These are phyloP conservation scores for Dinocampus coccinellae DNA, from an alignment of 2,888 invertebrate genomes.

Conservation along the genomic window DNA sequence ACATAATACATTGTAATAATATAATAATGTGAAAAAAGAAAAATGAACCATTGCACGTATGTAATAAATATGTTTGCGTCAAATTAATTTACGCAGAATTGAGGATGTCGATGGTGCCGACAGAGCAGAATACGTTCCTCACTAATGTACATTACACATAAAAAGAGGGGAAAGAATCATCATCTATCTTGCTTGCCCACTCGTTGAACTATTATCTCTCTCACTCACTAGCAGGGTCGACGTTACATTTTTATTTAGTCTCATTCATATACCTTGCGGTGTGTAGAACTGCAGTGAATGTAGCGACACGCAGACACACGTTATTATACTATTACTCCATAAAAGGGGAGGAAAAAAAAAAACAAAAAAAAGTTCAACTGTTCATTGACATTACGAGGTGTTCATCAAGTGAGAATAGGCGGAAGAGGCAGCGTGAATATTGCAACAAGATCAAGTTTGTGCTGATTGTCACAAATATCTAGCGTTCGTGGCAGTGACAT, in stretches of 20 bases:
- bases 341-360: background rate
- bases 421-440: background rate
- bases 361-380: background rate
- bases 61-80: too few relatives aligned
- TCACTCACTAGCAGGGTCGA: constrained; percentile 15
- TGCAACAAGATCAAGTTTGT: background rate
- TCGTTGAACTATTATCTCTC: background rate
- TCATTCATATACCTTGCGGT: constrained; percentile 8
- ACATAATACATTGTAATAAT: too few relatives aligned
- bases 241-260: constrained; percentile 22
- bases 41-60: too few relatives aligned
- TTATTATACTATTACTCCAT: too few relatives aligned
- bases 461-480: background rate
- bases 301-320: background rate
- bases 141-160: background rate
- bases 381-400: background rate
- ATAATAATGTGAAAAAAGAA: too few relatives aligned
- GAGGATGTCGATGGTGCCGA: constrained; percentile 8
- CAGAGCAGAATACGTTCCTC: constrained; percentile 4
- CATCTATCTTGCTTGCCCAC: constrained; percentile 4
- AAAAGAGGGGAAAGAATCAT: constrained; percentile 1
- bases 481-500: constrained; percentile 14
- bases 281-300: constrained; percentile 12
- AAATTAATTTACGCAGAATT: too few relatives aligned
- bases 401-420: background rate